Evolutionary conservation across 2,113 vertebrate genomes (phyloP).

Genomic region (Brachypodius melanocephalos): DNA sequence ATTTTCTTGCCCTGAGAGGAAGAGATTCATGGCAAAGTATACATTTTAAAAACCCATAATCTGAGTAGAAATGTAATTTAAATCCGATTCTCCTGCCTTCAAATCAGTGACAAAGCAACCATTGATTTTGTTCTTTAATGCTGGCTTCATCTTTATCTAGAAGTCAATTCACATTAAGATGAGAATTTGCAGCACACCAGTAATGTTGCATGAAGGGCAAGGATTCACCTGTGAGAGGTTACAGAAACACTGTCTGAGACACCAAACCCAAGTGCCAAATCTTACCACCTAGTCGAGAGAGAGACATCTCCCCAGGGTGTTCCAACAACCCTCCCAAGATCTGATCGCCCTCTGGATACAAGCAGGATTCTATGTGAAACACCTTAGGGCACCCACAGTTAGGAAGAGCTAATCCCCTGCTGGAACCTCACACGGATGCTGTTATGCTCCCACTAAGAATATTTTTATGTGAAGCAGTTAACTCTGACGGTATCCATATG

Average conservation of each 20-base stretch:
- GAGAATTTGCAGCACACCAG: neutral
- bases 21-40: neutral
- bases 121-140: constrained; percentile 21
- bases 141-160: neutral
- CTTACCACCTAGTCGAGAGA: neutral
- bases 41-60: neutral
- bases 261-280: neutral
- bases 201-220: neutral
- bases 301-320: neutral
- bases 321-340: neutral
- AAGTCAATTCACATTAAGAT: neutral
- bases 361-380: constrained; percentile 17
- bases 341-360: constrained; percentile 17
- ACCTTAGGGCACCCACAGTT: constrained; percentile 8
- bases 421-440: neutral
- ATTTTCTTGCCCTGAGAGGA: neutral
- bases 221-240: neutral
- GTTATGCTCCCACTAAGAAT: constrained; percentile 27
- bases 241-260: neutral
- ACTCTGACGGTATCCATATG: constrained; percentile 48
- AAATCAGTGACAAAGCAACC: neutral
- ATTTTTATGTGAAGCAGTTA: constrained; percentile 50
- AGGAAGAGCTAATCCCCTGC: neutral
- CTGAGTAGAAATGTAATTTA: neutral
- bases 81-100: neutral